These are phyloP conservation scores for Azorinus chamasolen DNA, from an alignment of 2,888 invertebrate species.

Conservation along the genomic window DNA sequence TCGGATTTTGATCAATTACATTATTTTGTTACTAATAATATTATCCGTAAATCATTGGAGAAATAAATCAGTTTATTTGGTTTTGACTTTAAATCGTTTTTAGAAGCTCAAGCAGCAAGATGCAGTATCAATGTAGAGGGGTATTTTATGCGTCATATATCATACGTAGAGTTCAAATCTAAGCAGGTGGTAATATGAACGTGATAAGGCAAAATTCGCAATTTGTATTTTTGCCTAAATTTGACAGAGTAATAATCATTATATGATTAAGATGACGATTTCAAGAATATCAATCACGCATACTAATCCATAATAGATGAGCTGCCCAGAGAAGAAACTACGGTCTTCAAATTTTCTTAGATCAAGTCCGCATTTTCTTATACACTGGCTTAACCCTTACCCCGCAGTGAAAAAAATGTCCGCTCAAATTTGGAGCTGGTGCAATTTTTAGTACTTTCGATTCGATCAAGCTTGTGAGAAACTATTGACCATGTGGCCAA, in stretches of 20 bases:
- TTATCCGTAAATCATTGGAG: constrained; percentile 61
- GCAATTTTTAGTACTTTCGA: too few species aligned
- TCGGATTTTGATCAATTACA: constrained; percentile 51
- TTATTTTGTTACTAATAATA: constrained; percentile 64
- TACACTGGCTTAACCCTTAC: too few species aligned
- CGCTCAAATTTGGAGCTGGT: too few species aligned
- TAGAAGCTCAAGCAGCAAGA: not conserved
- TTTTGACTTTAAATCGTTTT: constrained; percentile 46
- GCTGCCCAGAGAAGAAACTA: constrained; percentile 11
- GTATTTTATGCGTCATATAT: constrained; percentile 34
- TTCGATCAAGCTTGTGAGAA: too few species aligned
- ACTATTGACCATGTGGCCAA: too few species aligned
- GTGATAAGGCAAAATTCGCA: constrained; percentile 46
- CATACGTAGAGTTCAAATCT: constrained; percentile 47
- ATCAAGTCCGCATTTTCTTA: too few species aligned
- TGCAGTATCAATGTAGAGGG: not conserved
- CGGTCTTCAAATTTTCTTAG: not conserved
- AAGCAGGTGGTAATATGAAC: constrained; percentile 45
- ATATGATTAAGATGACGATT: constrained; percentile 36
- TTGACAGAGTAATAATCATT: constrained; percentile 44
- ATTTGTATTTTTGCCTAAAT: constrained; percentile 36
- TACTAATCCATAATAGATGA: constrained; percentile 62
- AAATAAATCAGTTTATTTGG: constrained; percentile 64
- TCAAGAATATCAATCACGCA: constrained; percentile 44
- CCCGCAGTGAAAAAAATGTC: too few species aligned